These are phyloP conservation scores for Oryzias melastigma DNA, from an alignment of 2,113 vertebrate genomes.

Conservation along the genomic window DNA sequence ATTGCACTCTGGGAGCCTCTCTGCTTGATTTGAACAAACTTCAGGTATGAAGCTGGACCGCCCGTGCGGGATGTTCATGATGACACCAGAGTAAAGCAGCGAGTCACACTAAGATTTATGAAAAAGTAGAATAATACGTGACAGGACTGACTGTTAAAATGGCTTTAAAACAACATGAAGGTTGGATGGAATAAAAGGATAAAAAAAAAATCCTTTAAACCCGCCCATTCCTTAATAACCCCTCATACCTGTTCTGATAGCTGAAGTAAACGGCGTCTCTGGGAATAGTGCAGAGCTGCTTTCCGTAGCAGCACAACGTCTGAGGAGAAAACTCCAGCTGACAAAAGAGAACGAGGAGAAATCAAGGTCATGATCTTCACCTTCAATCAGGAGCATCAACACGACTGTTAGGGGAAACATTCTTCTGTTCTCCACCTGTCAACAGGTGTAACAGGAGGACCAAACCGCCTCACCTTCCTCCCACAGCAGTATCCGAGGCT, in stretches of 20 bases:
- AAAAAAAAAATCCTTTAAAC: too few species aligned
- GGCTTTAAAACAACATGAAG: constrained; percentile 33
- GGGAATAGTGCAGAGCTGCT: constrained; percentile 98
- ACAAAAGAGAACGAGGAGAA: constrained; percentile 6
- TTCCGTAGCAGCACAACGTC: constrained; percentile 98
- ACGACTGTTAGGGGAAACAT: too few species aligned
- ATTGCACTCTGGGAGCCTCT: too few species aligned
- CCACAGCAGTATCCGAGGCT: constrained; percentile 97
- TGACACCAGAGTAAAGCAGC: too few species aligned
- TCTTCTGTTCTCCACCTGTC: too few species aligned
- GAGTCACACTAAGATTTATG: too few species aligned
- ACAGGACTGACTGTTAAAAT: constrained; percentile 67
- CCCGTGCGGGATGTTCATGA: too few species aligned
- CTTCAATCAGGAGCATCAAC: too few species aligned
- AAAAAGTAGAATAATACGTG: constrained; percentile 7
- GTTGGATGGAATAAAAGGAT: not conserved
- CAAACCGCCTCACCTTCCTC: constrained; percentile 83
- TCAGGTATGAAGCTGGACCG: too few species aligned
- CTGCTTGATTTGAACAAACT: too few species aligned
- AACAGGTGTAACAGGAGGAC: too few species aligned
- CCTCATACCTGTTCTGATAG: constrained; percentile 95
- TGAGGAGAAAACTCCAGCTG: constrained; percentile 98
- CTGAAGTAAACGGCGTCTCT: constrained; percentile 98
- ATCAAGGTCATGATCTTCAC: constrained; percentile 1
- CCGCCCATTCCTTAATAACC: not conserved